Evolutionary conservation across 2,888 invertebrate genomes (phyloP).

Genomic region (Crioceris asparagi): DNA sequence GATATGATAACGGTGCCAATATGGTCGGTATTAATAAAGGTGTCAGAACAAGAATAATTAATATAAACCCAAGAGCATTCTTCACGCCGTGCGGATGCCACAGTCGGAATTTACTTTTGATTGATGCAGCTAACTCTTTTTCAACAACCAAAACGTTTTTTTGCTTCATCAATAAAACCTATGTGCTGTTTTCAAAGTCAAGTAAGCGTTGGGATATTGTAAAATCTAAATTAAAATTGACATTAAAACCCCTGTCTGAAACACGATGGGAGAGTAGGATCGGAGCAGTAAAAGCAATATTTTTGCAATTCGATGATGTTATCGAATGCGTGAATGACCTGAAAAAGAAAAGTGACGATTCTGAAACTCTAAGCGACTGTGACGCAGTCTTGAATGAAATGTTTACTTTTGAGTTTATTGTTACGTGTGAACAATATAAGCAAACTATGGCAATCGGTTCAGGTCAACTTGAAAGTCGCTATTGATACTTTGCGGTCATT

Average conservation of each 20-base stretch:
- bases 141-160: slow-evolving; percentile 10
- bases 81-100: slow-evolving; percentile 12
- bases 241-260: slow-evolving; percentile 9
- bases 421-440: slow-evolving; percentile 11
- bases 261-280: slow-evolving; percentile 12
- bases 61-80: slow-evolving; percentile 5
- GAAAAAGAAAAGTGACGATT: slow-evolving; percentile 9
- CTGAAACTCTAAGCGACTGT: slow-evolving; percentile 10
- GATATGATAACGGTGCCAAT: slow-evolving; percentile 19
- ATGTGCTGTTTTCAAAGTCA: slow-evolving; percentile 22
- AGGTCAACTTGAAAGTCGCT: slow-evolving; percentile 11
- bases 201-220: slow-evolving; percentile 19
- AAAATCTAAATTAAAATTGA: slow-evolving; percentile 15
- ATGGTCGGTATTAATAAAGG: slow-evolving; percentile 12
- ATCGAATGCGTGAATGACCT: slow-evolving; percentile 9
- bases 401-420: slow-evolving; percentile 8
- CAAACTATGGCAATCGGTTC: slow-evolving; percentile 13
- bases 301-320: slow-evolving; percentile 11
- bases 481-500: slow-evolving; percentile 13
- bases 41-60: slow-evolving; percentile 15
- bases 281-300: slow-evolving; percentile 8
- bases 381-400: slow-evolving; percentile 5
- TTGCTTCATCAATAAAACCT: slow-evolving; percentile 13
- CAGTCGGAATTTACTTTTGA: slow-evolving; percentile 10
- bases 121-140: slow-evolving; percentile 11